These are phyloP conservation scores for Lithobius niger DNA, from an alignment of 1,140 invertebrate species.

Conservation along the genomic window DNA sequence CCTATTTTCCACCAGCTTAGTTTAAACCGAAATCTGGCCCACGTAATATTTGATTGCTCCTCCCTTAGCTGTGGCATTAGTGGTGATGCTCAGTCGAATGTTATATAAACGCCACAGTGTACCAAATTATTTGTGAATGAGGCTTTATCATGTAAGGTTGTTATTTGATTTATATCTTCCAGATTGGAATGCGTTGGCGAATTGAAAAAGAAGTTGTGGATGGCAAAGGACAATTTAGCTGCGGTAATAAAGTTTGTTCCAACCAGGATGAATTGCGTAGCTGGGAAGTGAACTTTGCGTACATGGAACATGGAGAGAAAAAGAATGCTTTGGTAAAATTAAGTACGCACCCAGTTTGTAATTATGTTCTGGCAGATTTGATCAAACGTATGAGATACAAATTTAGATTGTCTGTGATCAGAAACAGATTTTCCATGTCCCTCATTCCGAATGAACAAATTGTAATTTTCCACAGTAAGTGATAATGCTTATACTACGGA, in stretches of 20 bases:
- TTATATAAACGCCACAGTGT: too few relatives aligned
- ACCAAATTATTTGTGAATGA: slow-evolving; percentile 13
- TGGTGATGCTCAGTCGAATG: too few relatives aligned
- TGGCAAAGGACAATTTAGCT: slow-evolving; percentile 90
- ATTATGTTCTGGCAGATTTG: neutral
- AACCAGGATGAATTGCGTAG: slow-evolving; percentile 51
- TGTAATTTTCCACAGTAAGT: neutral
- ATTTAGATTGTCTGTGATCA: neutral
- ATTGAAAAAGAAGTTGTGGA: slow-evolving; percentile 80
- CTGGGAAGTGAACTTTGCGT: slow-evolving; percentile 98
- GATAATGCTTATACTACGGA: too few relatives aligned
- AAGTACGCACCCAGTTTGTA: slow-evolving; percentile 41
- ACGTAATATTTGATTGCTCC: too few relatives aligned
- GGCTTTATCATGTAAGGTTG: neutral
- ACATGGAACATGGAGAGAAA: slow-evolving; percentile 69
- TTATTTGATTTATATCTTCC: slow-evolving; percentile 9
- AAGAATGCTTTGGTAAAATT: slow-evolving; percentile 95
- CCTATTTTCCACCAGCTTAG: too few relatives aligned
- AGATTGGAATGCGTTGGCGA: slow-evolving; percentile 90
- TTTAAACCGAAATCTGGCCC: too few relatives aligned
- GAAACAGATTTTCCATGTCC: neutral
- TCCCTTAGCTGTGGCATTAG: too few relatives aligned
- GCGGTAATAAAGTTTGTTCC: slow-evolving; percentile 70
- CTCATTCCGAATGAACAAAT: neutral
- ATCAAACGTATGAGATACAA: neutral